Conservation (phyloP, 2,797 vertebrate species). For the Sciurus carolinensis region DNA sequence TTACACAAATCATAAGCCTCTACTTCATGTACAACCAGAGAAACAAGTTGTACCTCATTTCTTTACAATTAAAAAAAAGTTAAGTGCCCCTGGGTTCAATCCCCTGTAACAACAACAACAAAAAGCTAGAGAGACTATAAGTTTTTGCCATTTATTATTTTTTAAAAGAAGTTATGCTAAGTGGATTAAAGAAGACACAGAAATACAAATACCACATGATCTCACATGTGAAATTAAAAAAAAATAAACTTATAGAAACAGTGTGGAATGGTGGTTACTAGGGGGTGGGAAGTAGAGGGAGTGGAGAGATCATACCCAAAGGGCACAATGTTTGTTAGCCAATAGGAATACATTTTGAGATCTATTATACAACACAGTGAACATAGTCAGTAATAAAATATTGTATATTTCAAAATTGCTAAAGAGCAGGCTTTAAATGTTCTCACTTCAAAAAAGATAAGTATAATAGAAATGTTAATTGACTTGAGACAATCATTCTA, state of each 20-base stretch:
- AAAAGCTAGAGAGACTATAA: neutral
- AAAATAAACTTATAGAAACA: neutral
- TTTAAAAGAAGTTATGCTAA: slow-evolving; percentile 46
- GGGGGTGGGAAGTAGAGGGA: neutral
- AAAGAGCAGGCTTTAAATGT: neutral
- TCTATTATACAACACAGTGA: neutral
- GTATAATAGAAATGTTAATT: neutral
- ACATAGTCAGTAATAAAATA: neutral
- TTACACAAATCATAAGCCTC: too few relatives aligned
- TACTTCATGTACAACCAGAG: too few relatives aligned
- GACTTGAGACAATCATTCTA: neutral
- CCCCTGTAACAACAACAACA: too few relatives aligned
- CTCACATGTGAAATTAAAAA: neutral
- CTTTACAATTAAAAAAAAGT: too few relatives aligned
- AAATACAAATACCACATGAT: neutral
- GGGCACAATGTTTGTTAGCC: neutral
- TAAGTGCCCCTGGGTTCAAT: too few relatives aligned
- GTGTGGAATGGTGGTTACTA: neutral
- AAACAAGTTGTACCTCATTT: too few relatives aligned
- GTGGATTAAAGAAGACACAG: neutral
- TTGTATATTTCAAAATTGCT: neutral
- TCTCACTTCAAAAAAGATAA: neutral
- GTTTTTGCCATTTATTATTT: slow-evolving; percentile 48
- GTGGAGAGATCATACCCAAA: neutral
- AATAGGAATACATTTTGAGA: neutral